Base-by-base conservation (phyloP, 2,113 vertebrate genomes). In the Ictalurus furcatus region DNA sequence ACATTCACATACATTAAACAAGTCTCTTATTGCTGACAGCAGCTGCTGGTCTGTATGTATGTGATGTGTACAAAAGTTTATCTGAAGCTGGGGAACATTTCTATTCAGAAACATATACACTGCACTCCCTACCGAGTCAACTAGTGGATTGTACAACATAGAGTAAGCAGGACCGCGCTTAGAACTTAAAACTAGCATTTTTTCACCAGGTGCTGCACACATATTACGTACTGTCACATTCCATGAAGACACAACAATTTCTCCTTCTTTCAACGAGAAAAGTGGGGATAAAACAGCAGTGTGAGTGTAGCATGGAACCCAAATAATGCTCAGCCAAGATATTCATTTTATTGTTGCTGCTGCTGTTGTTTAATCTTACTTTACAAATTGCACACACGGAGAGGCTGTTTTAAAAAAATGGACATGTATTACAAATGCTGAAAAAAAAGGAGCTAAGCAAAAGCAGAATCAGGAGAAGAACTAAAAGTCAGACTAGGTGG, bases 1-100 rank as follows among this genome's bases (percentile, higher is more conserved):
- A 93, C 90, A 37, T 92, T 88, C 90, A 92, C 91, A 90, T 92
- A 92, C 56, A 79, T 93, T 94, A 93, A 94, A 94, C 93, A 94
- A 94, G 88, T 93, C 92, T 93, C 81, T 86, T 61, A 92, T 89
- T 93, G 91, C 93, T 94, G 93, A 92, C 91, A 91, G 89, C 54
- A 14, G 85, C 89, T 90, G 78, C 25, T 88, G 21, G 44, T 59
- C 84, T 52, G 88, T 90, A 90, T 56, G 8, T 40, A 91, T 80
- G 63, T 58, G 34, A 44, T 84, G 90, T 89, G 48, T 91, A 80
- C 83, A 73, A 63, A 85, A 89, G 86, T 88, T 52, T 44, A 63
- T 83, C 84, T 58, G 14, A 11, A 63, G 28, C 58, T 90, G 63
- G 48, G 3, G 84, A 9, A 12, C 44, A 81, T 87, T 44, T 25